These are phyloP conservation scores for Astatoreochromis straeleni DNA, from an alignment of 2,113 vertebrate genomes.

Conservation along the genomic window DNA sequence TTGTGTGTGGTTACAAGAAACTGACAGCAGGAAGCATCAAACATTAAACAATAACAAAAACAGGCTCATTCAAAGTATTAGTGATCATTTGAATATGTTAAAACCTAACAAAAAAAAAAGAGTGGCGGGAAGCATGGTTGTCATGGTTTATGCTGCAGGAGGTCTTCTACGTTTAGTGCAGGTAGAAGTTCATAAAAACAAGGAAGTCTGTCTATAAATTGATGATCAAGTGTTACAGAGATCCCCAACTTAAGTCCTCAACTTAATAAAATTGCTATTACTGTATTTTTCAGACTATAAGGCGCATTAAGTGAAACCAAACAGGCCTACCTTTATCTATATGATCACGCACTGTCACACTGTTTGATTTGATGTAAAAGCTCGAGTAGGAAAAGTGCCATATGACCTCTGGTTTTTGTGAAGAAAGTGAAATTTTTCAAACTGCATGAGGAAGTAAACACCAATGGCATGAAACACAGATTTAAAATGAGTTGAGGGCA, in stretches of 20 bases:
- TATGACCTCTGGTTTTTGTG: background rate
- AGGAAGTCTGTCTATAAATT: background rate
- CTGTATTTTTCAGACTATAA: background rate
- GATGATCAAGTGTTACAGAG: background rate
- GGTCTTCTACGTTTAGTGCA: background rate
- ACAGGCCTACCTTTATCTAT: background rate
- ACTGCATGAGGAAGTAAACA: background rate
- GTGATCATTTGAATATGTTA: background rate
- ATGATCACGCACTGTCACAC: rapidly evolving
- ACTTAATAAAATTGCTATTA: background rate
- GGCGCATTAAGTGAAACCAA: background rate
- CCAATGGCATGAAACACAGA: background rate
- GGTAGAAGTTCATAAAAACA: background rate
- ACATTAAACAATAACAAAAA: background rate
- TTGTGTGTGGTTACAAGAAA: background rate
- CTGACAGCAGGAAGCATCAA: background rate
- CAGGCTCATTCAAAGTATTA: background rate
- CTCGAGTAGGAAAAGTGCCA: background rate
- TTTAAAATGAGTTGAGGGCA: rapidly evolving
- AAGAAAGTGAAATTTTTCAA: rapidly evolving
- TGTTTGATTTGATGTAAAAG: background rate
- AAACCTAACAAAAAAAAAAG: background rate
- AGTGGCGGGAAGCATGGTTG: background rate
- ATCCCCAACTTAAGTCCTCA: background rate
- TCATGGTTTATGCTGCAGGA: background rate